Evolutionary conservation across 2,113 vertebrate species (phyloP).

Genomic region (Hippoglossus stenolepis): DNA sequence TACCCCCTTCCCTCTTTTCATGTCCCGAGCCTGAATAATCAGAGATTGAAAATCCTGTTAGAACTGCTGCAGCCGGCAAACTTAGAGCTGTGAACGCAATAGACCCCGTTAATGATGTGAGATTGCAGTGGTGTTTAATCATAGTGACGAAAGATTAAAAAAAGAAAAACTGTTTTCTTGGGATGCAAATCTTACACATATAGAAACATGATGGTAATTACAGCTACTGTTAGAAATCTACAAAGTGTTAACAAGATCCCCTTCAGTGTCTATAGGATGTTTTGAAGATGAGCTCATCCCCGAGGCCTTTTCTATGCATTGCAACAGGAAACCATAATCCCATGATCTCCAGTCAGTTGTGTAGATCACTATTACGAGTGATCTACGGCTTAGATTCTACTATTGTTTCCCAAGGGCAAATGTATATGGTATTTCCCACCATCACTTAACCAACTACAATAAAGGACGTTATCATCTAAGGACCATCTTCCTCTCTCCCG

Average conservation of each 20-base stretch:
- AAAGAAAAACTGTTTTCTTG: slow-evolving; percentile 25
- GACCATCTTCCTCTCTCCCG: slow-evolving; percentile 45
- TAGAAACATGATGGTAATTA: slow-evolving; percentile 35
- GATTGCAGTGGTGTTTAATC: slow-evolving; percentile 50
- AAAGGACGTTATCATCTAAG: slow-evolving; percentile 64
- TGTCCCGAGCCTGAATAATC: slow-evolving; percentile 14
- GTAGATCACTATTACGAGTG: slow-evolving; percentile 36
- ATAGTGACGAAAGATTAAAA: slow-evolving; percentile 50
- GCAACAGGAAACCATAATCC: slow-evolving; percentile 16
- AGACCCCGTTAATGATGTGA: slow-evolving; percentile 46
- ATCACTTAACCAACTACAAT: slow-evolving; percentile 57
- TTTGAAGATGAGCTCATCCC: slow-evolving; percentile 24
- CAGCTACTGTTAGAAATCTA: slow-evolving; percentile 30
- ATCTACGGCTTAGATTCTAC: slow-evolving; percentile 7
- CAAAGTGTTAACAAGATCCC: slow-evolving; percentile 25
- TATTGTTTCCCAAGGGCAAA: slow-evolving; percentile 46
- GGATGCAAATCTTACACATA: slow-evolving; percentile 8
- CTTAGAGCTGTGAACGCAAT: slow-evolving; percentile 35
- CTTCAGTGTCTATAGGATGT: slow-evolving; percentile 12
- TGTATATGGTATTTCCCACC: slow-evolving; percentile 45
- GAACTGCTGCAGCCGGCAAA: not conserved
- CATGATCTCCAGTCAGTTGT: slow-evolving; percentile 17
- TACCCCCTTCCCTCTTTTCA: slow-evolving; percentile 8
- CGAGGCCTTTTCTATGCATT: slow-evolving; percentile 28
- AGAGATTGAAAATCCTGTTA: slow-evolving; percentile 46